Conservation (phyloP, 2,113 vertebrate genomes). For the Orientallactaga bullata region DNA sequence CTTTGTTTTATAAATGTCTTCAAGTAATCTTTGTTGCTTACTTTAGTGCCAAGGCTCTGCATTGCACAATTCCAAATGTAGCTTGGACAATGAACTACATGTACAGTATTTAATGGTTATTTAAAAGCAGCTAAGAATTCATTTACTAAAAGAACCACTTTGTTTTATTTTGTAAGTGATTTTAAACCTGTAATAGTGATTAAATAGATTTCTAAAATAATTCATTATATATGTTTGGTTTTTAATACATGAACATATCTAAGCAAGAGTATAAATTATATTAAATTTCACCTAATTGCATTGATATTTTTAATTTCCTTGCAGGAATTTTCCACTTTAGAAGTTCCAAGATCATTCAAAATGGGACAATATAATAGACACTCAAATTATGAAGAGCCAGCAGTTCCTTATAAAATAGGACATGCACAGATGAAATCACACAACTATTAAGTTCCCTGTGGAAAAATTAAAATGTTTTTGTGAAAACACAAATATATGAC, state of each 20-base stretch:
- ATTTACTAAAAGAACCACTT: conserved; percentile 50
- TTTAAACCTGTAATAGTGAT: not conserved
- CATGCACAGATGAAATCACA: not conserved
- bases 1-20: not conserved
- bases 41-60: conserved; percentile 11
- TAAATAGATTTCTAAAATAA: conserved; percentile 49
- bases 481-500: not conserved
- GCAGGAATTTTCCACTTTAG: conserved; percentile 42
- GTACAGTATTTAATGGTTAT: not conserved
- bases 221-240: conserved; percentile 34
- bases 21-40: conserved; percentile 19
- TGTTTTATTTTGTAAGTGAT: conserved; percentile 50
- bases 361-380: conserved; percentile 48
- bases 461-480: not conserved
- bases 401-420: conserved; percentile 17
- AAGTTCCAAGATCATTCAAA: conserved; percentile 12
- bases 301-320: conserved; percentile 70
- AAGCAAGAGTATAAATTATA: conserved; percentile 17
- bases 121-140: conserved; percentile 44
- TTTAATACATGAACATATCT: not conserved
- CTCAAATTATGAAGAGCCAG: not conserved
- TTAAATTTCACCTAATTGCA: conserved; percentile 39
- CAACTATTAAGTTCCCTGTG: conserved; percentile 43
- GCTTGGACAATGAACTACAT: not conserved
- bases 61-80: conserved; percentile 17